These are phyloP conservation scores for Corythaixoides concolor DNA, from an alignment of 2,113 vertebrate species.

Conservation along the genomic window DNA sequence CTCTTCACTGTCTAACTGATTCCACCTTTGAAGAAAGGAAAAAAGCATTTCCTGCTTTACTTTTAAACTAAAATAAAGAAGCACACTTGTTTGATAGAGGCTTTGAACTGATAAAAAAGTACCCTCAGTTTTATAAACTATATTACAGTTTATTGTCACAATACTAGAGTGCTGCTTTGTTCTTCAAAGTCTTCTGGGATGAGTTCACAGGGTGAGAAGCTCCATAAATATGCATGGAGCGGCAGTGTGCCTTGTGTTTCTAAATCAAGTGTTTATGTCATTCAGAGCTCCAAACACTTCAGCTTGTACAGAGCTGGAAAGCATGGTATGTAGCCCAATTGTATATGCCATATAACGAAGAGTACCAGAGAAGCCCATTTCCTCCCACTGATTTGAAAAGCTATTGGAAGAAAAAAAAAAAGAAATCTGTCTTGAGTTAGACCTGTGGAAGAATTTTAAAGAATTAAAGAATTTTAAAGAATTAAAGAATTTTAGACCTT, in stretches of 20 bases:
- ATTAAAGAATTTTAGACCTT: too few species aligned
- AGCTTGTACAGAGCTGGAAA: neutral
- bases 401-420: neutral
- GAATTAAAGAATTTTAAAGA: too few species aligned
- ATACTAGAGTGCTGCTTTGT: neutral
- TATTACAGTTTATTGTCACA: neutral
- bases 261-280: neutral
- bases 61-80: neutral
- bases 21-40: neutral
- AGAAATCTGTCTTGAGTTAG: neutral
- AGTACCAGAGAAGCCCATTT: neutral
- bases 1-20: neutral
- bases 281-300: neutral
- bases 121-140: neutral
- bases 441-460: neutral
- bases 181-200: neutral
- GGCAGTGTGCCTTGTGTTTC: neutral
- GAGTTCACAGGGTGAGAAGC: neutral
- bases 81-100: neutral
- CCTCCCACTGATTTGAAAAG: neutral
- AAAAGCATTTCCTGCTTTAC: neutral
- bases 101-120: slow-evolving; percentile 19
- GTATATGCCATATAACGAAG: neutral
- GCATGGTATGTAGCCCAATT: neutral
- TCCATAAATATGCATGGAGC: neutral